A percentile compares a stretch with the other conserved stretches of the same genome.
These are phyloP conservation scores for Lasioglossum pauxillum DNA, from an alignment of 2,888 invertebrate species.

Conservation along the genomic window DNA sequence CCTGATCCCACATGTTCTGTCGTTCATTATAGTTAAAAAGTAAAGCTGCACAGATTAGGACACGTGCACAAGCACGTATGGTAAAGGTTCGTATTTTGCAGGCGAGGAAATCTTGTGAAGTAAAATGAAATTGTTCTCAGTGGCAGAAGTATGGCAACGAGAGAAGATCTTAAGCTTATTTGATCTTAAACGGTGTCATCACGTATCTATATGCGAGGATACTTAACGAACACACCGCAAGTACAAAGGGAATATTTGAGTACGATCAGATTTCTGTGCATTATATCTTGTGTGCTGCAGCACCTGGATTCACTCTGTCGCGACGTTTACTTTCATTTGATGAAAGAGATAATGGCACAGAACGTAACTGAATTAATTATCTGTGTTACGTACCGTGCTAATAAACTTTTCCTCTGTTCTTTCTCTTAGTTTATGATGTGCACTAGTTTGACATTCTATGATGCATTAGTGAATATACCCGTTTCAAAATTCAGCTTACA, in stretches of 20 bases:
- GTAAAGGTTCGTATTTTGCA: neutral
- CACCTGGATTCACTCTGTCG: neutral
- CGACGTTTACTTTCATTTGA: neutral
- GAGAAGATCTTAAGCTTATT: neutral
- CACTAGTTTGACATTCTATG: neutral
- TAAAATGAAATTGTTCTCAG: neutral
- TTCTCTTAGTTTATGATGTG: neutral
- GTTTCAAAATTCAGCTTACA: neutral
- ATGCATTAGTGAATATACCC: neutral
- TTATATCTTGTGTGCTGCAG: neutral
- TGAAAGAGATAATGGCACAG: neutral
- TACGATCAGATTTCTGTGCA: neutral
- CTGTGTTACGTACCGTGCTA: neutral
- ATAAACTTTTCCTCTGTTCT: neutral
- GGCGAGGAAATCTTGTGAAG: neutral
- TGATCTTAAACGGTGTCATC: neutral
- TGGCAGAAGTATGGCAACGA: neutral
- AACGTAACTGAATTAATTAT: neutral
- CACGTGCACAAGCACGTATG: neutral
- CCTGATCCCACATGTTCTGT: neutral
- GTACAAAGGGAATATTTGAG: neutral
- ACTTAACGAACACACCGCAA: neutral
- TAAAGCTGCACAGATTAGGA: neutral
- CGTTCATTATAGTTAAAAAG: neutral
- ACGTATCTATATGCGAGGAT: neutral